Base-by-base conservation (phyloP, 2,888 invertebrate species). In the Tryphoninae sp. region DNA sequence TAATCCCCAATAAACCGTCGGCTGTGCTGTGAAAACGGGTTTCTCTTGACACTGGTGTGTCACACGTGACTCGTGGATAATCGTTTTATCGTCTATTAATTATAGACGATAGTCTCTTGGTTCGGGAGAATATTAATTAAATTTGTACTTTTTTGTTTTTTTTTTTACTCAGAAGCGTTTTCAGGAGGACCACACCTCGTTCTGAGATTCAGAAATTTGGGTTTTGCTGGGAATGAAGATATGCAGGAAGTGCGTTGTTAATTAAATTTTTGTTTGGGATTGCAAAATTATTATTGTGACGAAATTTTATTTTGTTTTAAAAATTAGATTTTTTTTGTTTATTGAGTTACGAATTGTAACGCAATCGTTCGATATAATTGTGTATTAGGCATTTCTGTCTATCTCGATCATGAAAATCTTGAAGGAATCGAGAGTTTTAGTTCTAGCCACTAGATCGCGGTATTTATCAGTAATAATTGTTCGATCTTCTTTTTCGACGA, bases 51-150 rank as follows among this genome's bases (percentile, higher is more conserved):
- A 53, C 16, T 16, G 53, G 65, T 69, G 59, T 51, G 40, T 42
- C 55, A 77, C 82, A 77, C 79, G 80, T 77, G 82, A 80, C 76
- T 59, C 26, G 3, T 8, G 42, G 62, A 55, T 26, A n/a, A 64
- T 55, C 49, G 26, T 33, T n/a, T 55, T 55, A 78, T 55, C 51
- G 16, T 58, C 11, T 7, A 11, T 19, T 19, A 19, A 19, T 19
- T 19, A 19, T 19, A n/a, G n/a, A 23, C 19, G n/a, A 22, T 13
- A 45, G 11, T 13, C 19, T 19, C 19, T 19, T 19, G 7, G 13
- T 33, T 16, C 26, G 49, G 8, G n/a, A 13, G 61, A 13, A 61
- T 6, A 61, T 61, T 13, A 33, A 61, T 61, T 13, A 33, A 11
- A 40, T 42, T 62, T 62, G 9, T 2, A 40, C 16, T 53, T 53